These are phyloP conservation scores for Metellina segmentata DNA, from an alignment of 2,888 invertebrate genomes.

Conservation along the genomic window DNA sequence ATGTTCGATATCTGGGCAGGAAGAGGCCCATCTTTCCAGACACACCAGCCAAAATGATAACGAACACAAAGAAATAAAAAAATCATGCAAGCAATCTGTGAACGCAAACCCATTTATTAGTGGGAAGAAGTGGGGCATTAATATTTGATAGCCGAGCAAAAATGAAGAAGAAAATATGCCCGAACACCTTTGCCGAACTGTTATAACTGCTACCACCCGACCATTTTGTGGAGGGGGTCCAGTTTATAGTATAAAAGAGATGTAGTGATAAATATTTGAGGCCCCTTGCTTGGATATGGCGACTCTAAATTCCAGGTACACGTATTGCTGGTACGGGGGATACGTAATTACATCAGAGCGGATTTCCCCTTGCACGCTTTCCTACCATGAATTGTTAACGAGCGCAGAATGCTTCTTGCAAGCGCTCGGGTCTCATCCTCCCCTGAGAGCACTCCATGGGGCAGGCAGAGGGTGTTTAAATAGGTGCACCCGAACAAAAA, in stretches of 20 bases:
- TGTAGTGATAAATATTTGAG: constrained; percentile 74
- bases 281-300: constrained; percentile 70
- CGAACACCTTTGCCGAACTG: constrained; percentile 65
- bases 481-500: constrained; percentile 53
- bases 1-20: constrained; percentile 34
- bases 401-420: constrained; percentile 43
- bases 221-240: constrained; percentile 43
- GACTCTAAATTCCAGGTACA: constrained; percentile 72
- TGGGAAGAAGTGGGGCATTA: constrained; percentile 64
- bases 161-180: constrained; percentile 75
- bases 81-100: constrained; percentile 71
- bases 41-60: constrained; percentile 37
- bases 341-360: constrained; percentile 70
- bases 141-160: constrained; percentile 69
- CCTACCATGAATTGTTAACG: constrained; percentile 72
- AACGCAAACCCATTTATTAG: constrained; percentile 75
- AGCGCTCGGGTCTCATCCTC: constrained; percentile 36
- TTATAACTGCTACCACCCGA: constrained; percentile 65
- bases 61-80: constrained; percentile 63
- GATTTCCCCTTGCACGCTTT: constrained; percentile 57
- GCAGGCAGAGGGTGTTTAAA: constrained; percentile 65
- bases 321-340: constrained; percentile 60
- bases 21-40: not conserved
- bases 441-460: constrained; percentile 35
- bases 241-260: constrained; percentile 75